phyloP scores from a whole-genome alignment of 2,888 invertebrate genomes.

The Gryllus longicercus region DNA sequence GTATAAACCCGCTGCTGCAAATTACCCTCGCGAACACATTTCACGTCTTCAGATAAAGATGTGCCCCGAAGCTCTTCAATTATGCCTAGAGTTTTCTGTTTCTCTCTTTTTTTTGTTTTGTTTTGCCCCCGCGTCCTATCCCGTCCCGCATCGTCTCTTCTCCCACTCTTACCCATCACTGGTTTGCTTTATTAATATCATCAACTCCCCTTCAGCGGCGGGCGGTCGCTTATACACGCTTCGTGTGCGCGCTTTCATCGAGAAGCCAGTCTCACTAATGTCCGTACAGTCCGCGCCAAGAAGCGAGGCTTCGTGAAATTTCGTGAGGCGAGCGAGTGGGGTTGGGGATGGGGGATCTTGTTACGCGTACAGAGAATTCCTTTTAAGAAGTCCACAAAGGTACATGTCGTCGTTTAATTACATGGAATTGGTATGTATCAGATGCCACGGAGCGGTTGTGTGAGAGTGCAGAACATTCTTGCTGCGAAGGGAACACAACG shows the following conservation, averaged over 20 bases:
- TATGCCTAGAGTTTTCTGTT: background rate
- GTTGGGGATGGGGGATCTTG: background rate
- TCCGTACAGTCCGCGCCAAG: background rate
- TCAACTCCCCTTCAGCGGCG: constrained; percentile 3
- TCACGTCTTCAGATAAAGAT: constrained; percentile 17
- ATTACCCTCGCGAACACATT: constrained; percentile 6
- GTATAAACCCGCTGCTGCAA: constrained; percentile 3
- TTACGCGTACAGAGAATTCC: background rate
- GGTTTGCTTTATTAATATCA: constrained; percentile 17
- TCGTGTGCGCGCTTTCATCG: constrained; percentile 6
- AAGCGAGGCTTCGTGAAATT: too few relatives aligned
- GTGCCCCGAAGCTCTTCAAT: constrained; percentile 17
- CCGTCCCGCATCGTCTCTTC: background rate
- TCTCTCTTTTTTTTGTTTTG: background rate
- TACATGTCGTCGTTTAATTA: background rate
- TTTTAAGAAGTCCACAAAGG: constrained; percentile 1
- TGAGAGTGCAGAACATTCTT: too few relatives aligned
- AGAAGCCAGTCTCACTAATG: background rate
- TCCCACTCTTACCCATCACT: constrained; percentile 17
- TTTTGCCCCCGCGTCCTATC: background rate
- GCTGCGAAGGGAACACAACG: too few relatives aligned
- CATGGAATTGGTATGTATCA: background rate
- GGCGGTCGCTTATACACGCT: background rate
- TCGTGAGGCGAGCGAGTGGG: too few relatives aligned
- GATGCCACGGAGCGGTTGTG: too few relatives aligned